Evolutionary conservation across 1,140 invertebrate species (phyloP), one percentile per base, ranked within the genome.

Genomic region (Drosophila mayri): DNA sequence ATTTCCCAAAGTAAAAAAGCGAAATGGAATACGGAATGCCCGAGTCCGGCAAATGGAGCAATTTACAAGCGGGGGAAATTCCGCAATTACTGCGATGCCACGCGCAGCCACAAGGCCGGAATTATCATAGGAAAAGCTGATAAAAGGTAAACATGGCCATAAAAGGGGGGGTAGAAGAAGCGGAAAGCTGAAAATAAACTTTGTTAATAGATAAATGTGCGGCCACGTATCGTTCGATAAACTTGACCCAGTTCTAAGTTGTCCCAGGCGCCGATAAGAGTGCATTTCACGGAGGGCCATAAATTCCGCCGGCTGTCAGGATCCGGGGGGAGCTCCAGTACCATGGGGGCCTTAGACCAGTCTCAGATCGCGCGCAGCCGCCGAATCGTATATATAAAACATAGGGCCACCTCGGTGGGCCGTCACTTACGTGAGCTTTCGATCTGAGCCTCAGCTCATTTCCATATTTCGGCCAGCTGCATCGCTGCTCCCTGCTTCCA

Each of bases 381-480:
- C 43, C 47, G 58, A 52, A 47, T 22, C 40, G 41, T 40, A 43
- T 41, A 16, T 9, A 22, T 28, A 22, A 20, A n/a, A 54, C 72
- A 73, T 75, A 32, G 68, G 41, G 55, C 72, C 54, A 64, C 61
- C 30, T 25, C 46, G 68, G 52, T 54, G 60, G 52, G 76, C 47
- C 73, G 35, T 65, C 61, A 38, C 74, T 77, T 71, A 73, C 43
- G 64, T 68, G 71, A 73, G 81, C 81, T 90, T 85, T 84, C 80
- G 72, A 54, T 88, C 70, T 40, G 61, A 57, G 32, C 54, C 61
- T 65, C 80, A 78, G 64, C 85, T 90, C 81, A 90, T 90, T 90
- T 90, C 85, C 85, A 90, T 90, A 90, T 90, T 90, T 84, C 59
- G 79, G 35, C 72, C 76, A 67, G 68, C 74, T 59, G 68, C 78